Evolutionary conservation across 2,797 vertebrate genomes (phyloP).

Genomic region (Esox lucius): DNA sequence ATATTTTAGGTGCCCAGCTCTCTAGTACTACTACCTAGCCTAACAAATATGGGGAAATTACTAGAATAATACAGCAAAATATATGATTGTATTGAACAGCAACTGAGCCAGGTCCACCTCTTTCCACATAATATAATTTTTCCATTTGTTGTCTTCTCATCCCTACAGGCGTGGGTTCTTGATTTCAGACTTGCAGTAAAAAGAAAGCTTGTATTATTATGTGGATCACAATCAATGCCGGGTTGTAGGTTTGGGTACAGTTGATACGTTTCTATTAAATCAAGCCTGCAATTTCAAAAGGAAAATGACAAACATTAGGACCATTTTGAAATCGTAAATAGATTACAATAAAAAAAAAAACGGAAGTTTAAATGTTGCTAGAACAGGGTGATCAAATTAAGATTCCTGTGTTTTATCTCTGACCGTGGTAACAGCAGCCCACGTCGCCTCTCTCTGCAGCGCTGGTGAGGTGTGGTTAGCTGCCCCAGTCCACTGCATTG

Average conservation of each 20-base stretch:
- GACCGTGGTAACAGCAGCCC: neutral
- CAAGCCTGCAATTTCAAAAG: no score
- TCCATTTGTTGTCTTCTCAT: no score
- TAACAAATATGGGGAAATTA: neutral
- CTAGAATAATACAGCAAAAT: neutral
- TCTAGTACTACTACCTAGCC: neutral
- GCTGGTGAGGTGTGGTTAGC: constrained; percentile 72
- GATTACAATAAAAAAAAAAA: neutral
- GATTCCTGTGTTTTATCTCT: no score
- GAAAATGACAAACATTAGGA: no score
- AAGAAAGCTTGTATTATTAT: neutral
- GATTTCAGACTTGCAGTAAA: neutral
- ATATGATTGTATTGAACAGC: neutral
- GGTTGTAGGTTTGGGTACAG: no score
- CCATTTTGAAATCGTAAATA: no score
- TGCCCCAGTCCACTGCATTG: constrained; percentile 77
- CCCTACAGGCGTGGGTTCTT: no score
- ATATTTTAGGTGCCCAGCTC: neutral
- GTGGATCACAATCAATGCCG: no score
- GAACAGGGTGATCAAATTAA: no score
- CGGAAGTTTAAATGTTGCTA: neutral
- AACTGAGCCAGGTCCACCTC: neutral
- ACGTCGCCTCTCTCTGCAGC: neutral
- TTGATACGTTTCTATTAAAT: no score
- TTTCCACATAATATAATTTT: neutral